phyloP scores from a whole-genome alignment of 2,888 invertebrate genomes.

The Oscheius onirici region DNA sequence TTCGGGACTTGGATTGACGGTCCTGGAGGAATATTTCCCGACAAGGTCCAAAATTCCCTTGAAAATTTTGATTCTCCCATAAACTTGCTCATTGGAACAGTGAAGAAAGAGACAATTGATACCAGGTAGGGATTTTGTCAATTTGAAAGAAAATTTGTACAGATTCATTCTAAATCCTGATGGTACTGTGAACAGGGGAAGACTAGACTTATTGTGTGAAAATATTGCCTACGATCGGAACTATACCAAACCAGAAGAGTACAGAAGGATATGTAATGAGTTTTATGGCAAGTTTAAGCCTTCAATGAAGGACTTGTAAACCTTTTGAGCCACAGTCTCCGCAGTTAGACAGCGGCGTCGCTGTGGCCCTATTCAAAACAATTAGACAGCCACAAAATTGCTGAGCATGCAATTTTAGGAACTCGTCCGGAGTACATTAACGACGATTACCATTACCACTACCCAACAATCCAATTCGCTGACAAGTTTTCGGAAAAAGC shows the following conservation, averaged over 20 bases:
- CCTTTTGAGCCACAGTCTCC: background rate
- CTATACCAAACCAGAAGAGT: constrained; percentile 2
- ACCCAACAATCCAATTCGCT: too few species aligned
- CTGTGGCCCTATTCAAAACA: too few species aligned
- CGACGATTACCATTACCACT: too few species aligned
- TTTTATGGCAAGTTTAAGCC: background rate
- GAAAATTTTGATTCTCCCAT: background rate
- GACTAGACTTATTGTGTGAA: background rate
- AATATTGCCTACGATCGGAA: constrained; percentile 6
- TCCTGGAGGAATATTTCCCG: background rate
- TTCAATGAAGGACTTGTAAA: background rate
- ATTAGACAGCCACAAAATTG: background rate
- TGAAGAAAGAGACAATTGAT: background rate
- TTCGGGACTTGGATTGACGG: constrained; percentile 18
- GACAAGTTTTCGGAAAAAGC: too few species aligned
- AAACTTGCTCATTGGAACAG: background rate
- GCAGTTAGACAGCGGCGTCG: too few species aligned
- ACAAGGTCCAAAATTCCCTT: background rate
- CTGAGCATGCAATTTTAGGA: background rate
- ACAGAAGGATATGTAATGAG: background rate
- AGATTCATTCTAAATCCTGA: background rate
- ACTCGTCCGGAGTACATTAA: too few species aligned
- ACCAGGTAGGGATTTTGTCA: background rate
- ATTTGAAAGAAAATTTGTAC: background rate
- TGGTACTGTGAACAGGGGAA: background rate